Percentiles rank a stretch among this genome's conserved stretches.
Evolutionary conservation across 1,140 invertebrate genomes (phyloP).

Genomic region (Trissolcus basalis): DNA sequence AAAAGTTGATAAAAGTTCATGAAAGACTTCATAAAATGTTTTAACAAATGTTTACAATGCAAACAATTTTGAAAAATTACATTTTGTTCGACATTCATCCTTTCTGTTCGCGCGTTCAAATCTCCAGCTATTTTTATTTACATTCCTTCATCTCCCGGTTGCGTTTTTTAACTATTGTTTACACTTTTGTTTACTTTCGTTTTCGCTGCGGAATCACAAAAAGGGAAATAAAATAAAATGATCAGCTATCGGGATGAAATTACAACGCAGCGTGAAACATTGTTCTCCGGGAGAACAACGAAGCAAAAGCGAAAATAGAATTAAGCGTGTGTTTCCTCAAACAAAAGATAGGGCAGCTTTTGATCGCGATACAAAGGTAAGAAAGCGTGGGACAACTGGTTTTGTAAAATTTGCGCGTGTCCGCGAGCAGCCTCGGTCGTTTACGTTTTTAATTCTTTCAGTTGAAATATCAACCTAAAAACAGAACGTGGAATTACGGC

Average conservation of each 20-base stretch:
- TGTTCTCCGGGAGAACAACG: constrained; percentile 6
- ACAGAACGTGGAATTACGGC: neutral
- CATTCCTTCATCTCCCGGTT: neutral
- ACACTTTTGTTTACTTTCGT: too few species aligned
- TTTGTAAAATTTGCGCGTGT: constrained; percentile 57
- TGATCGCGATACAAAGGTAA: constrained; percentile 57
- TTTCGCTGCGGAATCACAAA: neutral
- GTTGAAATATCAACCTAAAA: too few species aligned
- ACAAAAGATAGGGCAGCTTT: constrained; percentile 50
- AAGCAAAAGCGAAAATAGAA: constrained; percentile 34
- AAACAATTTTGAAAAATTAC: too few species aligned
- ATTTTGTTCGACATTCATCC: neutral
- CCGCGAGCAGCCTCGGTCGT: constrained; percentile 15
- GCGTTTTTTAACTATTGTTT: neutral
- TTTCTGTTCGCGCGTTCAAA: constrained; percentile 7
- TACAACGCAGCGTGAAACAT: constrained; percentile 2
- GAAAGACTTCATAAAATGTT: too few species aligned
- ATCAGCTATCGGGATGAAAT: too few species aligned
- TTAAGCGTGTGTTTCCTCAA: constrained; percentile 35
- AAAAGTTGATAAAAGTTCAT: too few species aligned
- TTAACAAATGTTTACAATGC: too few species aligned
- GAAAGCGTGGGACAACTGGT: constrained; percentile 59
- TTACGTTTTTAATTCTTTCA: constrained; percentile 14
- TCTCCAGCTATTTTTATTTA: neutral
- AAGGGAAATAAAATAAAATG: neutral